Evolutionary conservation across 2,888 invertebrate species (phyloP), one percentile per base, ranked within the genome.

Genomic region (Ariolimax columbianus): DNA sequence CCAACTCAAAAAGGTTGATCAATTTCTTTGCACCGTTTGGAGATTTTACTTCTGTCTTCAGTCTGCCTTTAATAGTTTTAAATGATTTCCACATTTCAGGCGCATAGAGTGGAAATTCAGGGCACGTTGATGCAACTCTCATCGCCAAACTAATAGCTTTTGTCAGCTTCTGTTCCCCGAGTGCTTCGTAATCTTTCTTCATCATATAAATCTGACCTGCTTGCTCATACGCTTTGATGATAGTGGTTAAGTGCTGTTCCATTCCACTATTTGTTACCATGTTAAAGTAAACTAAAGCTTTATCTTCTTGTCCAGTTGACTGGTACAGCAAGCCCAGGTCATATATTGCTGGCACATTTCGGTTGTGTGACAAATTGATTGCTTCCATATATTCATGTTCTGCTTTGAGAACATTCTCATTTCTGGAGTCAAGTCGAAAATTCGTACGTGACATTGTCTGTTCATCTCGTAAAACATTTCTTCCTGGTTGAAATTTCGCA

Each of bases 341-440:
- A 11, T 63, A 77, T 9, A 77, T 33, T 36, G 77, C 77, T 77
- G n/a, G n/a, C n/a, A n/a, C n/a, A n/a, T n/a, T n/a, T n/a, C n/a
- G n/a, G n/a, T n/a, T n/a, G n/a, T n/a, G 77, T 23, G 77, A 77
- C 36, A 59, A 23, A 26, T 38, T 38, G 26, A 77, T 77, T 33
- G 77, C 77, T 1, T 77, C 38, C 19, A 38, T 0, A 26, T 63
- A 77, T 14, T 51, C 77, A 14, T 9, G 36, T 38, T 59, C 77
- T 26, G 77, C 77, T 63, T 33, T 26, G 38, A 63, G 6, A 59
- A 63, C 59, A 36, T 38, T 43, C 23, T 77, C 55, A 55, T 14
- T 55, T 3, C 7, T n/a, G n/a, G 19, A 55, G 19, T 17, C 23
- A 2, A 1, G 36, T 0, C 0, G 17, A 9, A 4, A 23, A 19